Percentiles rank a stretch among this genome's conserved stretches.
Conservation (phyloP, 2,113 vertebrate species). For the Oxyruncus cristatus region DNA sequence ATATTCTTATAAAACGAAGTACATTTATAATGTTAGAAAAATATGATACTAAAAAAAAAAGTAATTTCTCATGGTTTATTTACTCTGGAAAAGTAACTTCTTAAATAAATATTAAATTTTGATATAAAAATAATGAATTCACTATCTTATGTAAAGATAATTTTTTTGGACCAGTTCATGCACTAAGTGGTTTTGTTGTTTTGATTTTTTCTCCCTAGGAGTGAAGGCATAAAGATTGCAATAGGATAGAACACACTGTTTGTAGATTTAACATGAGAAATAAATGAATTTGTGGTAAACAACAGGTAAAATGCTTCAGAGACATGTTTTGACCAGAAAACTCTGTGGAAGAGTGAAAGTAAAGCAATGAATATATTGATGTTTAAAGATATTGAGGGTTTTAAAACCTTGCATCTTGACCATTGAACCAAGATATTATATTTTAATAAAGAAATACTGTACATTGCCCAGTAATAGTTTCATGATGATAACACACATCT, state of each 20-base stretch:
- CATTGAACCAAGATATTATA: background rate
- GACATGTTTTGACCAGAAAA: background rate
- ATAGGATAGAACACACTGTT: accelerated
- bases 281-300: background rate
- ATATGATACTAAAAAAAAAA: background rate
- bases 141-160: background rate
- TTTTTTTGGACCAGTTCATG: background rate
- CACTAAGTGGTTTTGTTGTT: background rate
- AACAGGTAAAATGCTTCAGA: background rate
- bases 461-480: background rate
- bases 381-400: background rate
- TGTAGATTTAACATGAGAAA: background rate
- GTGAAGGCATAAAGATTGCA: background rate
- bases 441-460: background rate
- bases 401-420: background rate
- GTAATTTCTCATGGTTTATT: background rate
- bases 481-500: background rate
- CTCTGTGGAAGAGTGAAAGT: background rate
- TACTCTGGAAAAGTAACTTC: background rate
- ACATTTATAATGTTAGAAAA: background rate
- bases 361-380: background rate
- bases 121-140: background rate
- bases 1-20: background rate
- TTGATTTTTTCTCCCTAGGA: too few species aligned
- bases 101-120: background rate